Conservation (phyloP, 2,797 vertebrate genomes). For the Acanthiza pusilla region DNA sequence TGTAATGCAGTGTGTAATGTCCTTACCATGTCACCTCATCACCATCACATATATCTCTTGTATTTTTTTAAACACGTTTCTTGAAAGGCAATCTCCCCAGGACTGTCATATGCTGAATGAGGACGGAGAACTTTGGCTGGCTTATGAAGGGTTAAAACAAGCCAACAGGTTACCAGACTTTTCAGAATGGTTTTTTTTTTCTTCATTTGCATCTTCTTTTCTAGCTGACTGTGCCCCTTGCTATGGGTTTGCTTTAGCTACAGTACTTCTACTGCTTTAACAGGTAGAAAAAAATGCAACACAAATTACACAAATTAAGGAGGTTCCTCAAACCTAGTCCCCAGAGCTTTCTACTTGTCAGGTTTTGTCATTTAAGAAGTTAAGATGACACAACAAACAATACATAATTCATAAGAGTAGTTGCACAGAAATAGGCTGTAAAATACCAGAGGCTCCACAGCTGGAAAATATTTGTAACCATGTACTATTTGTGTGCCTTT, state of each 20-base stretch:
- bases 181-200: constrained; percentile 54
- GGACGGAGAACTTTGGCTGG: constrained; percentile 99
- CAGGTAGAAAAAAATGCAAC: neutral
- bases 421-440: neutral
- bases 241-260: constrained; percentile 59
- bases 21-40: constrained; percentile 48
- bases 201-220: constrained; percentile 61
- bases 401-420: neutral
- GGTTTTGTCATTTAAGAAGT: neutral
- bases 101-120: constrained; percentile 96
- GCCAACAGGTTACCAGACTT: constrained; percentile 92
- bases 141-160: constrained; percentile 99
- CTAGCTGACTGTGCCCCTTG: constrained; percentile 71
- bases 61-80: constrained; percentile 78
- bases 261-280: constrained; percentile 42
- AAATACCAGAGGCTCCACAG: neutral
- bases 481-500: neutral
- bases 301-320: neutral
- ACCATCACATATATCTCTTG: constrained; percentile 60
- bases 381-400: neutral
- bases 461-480: neutral
- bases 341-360: neutral
- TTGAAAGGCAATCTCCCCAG: constrained; percentile 89
- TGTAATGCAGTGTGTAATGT: constrained; percentile 16
- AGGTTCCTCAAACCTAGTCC: neutral